phyloP scores from a whole-genome alignment of 2,888 invertebrate species.

The Cephus pulcher region DNA sequence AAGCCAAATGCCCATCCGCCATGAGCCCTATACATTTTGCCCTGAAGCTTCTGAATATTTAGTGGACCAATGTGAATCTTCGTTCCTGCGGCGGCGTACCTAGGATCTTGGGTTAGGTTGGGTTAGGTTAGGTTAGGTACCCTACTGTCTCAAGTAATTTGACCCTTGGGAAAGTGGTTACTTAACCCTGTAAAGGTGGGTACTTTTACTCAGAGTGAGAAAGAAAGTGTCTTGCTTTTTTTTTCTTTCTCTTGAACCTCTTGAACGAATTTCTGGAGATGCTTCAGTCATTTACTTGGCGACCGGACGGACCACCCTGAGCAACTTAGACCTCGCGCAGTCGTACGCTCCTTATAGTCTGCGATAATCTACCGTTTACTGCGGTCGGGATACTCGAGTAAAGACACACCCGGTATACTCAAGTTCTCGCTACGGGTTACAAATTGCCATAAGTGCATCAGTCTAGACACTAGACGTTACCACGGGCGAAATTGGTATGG shows the following conservation, averaged over 20 bases:
- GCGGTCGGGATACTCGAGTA: background rate
- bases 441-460: background rate
- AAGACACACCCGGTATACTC: background rate
- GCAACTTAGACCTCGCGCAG: background rate
- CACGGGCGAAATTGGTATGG: background rate
- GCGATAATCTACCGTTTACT: background rate
- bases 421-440: background rate
- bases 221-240: background rate
- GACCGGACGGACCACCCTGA: background rate
- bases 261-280: background rate
- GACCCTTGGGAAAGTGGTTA: background rate
- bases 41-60: background rate
- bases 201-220: background rate
- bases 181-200: background rate
- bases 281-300: background rate
- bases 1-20: background rate
- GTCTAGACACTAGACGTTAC: background rate
- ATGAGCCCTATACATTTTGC: background rate
- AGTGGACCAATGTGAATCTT: background rate
- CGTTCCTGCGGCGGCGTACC: background rate
- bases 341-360: background rate
- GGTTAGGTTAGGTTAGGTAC: background rate
- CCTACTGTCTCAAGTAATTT: background rate
- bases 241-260: background rate
- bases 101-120: background rate